These are phyloP conservation scores for Lepidocyrtoides sp. DNA, from an alignment of 2,888 invertebrate genomes.

Conservation along the genomic window DNA sequence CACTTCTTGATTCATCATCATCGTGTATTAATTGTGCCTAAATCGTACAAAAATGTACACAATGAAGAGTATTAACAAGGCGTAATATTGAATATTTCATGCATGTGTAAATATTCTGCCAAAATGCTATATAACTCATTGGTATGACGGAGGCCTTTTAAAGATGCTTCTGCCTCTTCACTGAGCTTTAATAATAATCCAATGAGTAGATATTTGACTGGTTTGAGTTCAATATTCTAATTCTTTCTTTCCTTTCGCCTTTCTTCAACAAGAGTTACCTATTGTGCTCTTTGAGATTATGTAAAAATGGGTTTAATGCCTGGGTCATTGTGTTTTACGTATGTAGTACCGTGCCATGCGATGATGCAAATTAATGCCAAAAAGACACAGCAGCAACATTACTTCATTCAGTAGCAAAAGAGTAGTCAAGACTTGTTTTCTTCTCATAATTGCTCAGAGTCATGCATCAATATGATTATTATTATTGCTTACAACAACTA, in stretches of 20 bases:
- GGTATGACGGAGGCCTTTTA: constrained; percentile 31
- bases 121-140: constrained; percentile 5
- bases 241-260: constrained; percentile 45
- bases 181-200: constrained; percentile 19
- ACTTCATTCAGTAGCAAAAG: constrained; percentile 63
- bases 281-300: constrained; percentile 25
- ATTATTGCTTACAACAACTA: constrained; percentile 36
- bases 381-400: constrained; percentile 16
- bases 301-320: constrained; percentile 38
- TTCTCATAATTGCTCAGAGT: constrained; percentile 72
- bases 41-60: constrained; percentile 17
- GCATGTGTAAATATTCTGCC: background rate
- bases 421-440: constrained; percentile 73
- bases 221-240: constrained; percentile 58
- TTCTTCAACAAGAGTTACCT: background rate
- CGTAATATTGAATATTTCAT: background rate
- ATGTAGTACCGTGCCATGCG: constrained; percentile 8
- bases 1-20: too few relatives aligned
- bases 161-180: constrained; percentile 8
- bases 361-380: constrained; percentile 52
- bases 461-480: constrained; percentile 68
- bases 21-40: too few relatives aligned
- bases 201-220: constrained; percentile 1
- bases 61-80: constrained; percentile 17
- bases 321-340: background rate